Conservation (phyloP, 2,888 invertebrate species). For the Ichneumon xanthorius region DNA sequence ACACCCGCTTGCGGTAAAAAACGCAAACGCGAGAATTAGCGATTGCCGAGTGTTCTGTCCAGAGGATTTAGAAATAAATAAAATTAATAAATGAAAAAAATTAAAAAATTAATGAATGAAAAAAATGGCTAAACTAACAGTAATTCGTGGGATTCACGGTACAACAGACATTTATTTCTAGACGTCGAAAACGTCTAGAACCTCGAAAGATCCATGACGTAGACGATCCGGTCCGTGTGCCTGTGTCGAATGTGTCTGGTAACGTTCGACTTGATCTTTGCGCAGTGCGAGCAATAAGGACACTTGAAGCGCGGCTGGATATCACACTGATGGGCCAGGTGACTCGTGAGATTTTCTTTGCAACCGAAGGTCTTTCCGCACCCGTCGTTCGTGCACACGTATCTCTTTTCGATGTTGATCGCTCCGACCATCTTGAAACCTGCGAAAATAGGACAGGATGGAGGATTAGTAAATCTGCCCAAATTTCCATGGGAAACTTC, state of each 20-base stretch:
- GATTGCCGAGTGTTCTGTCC: background rate
- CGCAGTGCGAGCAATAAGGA: slow-evolving; percentile 75
- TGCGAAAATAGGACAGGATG: slow-evolving; percentile 35
- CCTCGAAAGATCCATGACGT: slow-evolving; percentile 72
- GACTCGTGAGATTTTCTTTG: slow-evolving; percentile 78
- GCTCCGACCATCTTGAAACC: background rate
- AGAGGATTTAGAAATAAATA: background rate
- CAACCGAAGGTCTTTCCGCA: slow-evolving; percentile 72
- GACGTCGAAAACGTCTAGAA: slow-evolving; percentile 38
- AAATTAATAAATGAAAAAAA: no score
- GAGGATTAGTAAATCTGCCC: background rate
- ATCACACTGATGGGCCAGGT: slow-evolving; percentile 81
- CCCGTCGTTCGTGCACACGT: slow-evolving; percentile 50
- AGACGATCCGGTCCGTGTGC: slow-evolving; percentile 73
- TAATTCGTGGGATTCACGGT: background rate
- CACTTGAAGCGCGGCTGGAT: slow-evolving; percentile 82
- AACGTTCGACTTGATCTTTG: slow-evolving; percentile 77
- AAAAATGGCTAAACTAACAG: background rate
- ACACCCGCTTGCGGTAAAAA: background rate
- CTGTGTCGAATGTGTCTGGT: slow-evolving; percentile 77
- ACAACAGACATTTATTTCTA: background rate
- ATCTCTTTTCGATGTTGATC: slow-evolving; percentile 31
- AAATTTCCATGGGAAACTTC: background rate
- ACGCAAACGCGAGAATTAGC: background rate
- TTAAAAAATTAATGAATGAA: background rate